Percentiles rank a stretch among this genome's conserved stretches.
phyloP scores from a whole-genome alignment of 2,113 vertebrate genomes.

The Stictonetta naevosa region DNA sequence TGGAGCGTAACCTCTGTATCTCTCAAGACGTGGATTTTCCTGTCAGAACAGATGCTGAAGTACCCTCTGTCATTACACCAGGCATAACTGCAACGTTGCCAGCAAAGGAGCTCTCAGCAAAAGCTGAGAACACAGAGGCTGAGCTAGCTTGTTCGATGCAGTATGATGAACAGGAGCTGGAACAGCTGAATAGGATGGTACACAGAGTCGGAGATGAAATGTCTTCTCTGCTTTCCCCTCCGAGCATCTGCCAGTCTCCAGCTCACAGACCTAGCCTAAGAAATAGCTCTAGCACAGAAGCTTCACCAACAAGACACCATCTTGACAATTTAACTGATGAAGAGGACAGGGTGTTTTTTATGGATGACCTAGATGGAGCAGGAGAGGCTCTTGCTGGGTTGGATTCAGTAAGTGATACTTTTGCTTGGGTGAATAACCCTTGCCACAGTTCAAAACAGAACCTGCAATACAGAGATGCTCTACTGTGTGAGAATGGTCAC shows the following conservation, averaged over 20 bases:
- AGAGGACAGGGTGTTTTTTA: conserved; percentile 93
- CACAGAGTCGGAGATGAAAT: conserved; percentile 93
- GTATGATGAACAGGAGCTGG: conserved; percentile 95
- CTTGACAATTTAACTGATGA: conserved; percentile 73
- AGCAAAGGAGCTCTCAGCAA: conserved; percentile 62
- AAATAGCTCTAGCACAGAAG: conserved; percentile 76
- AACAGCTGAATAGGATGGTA: conserved; percentile 95
- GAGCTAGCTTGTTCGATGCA: conserved; percentile 98
- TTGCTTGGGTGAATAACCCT: conserved; percentile 61
- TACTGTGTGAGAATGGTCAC: conserved; percentile 63
- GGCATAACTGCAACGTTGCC: conserved; percentile 63
- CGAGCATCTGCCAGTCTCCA: conserved; percentile 89
- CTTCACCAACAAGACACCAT: conserved; percentile 79
- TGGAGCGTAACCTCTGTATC: conserved; percentile 93
- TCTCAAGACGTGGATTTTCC: conserved; percentile 90
- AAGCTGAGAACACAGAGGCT: conserved; percentile 79
- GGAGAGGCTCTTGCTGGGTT: conserved; percentile 76
- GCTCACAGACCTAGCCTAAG: conserved; percentile 77
- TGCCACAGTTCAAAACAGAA: conserved; percentile 30
- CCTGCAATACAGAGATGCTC: conserved; percentile 36
- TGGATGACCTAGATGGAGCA: conserved; percentile 90
- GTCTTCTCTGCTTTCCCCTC: conserved; percentile 94
- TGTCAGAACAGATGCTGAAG: conserved; percentile 60
- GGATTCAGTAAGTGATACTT: conserved; percentile 56
- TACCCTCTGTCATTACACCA: conserved; percentile 58